These are phyloP conservation scores for Allophyes oxyacanthae DNA, from an alignment of 2,888 invertebrate species.

Conservation along the genomic window DNA sequence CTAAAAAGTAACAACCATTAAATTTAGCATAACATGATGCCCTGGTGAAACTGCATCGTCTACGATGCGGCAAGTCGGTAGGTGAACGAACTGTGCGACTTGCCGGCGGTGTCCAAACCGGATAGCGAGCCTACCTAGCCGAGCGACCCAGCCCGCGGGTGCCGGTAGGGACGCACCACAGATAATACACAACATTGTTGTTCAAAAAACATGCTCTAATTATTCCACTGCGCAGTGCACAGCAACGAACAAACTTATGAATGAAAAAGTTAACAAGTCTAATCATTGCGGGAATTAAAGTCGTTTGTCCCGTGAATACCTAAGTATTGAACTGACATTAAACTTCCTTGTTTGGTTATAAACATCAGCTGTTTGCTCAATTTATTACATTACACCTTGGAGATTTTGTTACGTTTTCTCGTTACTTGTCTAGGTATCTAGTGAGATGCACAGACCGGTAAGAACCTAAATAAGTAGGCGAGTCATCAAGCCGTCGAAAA, in stretches of 20 bases:
- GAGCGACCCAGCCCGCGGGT: slow-evolving; percentile 60
- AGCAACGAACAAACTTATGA: slow-evolving; percentile 1
- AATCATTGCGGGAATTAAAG: slow-evolving; percentile 2
- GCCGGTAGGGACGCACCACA: slow-evolving; percentile 55
- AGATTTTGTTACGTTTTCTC: background rate
- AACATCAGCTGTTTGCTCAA: background rate
- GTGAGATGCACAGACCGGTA: no score
- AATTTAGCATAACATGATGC: slow-evolving; percentile 71
- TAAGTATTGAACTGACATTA: background rate
- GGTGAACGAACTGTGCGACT: slow-evolving; percentile 83
- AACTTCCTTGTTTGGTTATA: background rate
- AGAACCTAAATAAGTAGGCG: no score
- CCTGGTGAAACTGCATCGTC: slow-evolving; percentile 78
- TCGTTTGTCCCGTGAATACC: no score
- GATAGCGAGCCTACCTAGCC: slow-evolving; percentile 80
- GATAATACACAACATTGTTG: slow-evolving; percentile 56
- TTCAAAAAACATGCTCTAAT: slow-evolving; percentile 65
- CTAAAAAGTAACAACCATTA: slow-evolving; percentile 43
- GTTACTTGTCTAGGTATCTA: no score
- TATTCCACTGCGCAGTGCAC: slow-evolving; percentile 23
- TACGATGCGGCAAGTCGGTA: slow-evolving; percentile 73
- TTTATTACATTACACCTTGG: background rate
- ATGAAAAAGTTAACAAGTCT: slow-evolving; percentile 7
- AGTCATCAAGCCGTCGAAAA: no score
- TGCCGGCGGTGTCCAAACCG: slow-evolving; percentile 80